phyloP scores from a whole-genome alignment of 2,113 vertebrate species.

The Eolophus roseicapilla region DNA sequence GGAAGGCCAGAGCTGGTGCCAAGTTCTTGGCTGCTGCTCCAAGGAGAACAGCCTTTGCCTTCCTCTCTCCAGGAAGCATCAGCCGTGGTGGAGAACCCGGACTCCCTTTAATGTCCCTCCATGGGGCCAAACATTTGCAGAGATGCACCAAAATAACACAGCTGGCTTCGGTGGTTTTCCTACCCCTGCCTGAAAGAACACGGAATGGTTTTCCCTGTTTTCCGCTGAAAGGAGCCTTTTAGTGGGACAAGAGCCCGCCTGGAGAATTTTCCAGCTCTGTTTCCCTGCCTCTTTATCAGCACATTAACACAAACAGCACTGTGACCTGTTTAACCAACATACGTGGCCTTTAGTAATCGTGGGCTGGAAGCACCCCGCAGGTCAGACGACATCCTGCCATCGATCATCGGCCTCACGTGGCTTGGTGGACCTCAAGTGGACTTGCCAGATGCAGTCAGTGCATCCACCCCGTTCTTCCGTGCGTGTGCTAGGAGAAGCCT shows the following conservation, averaged over 20 bases:
- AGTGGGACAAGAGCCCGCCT: neutral
- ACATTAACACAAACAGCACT: neutral
- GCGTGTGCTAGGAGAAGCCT: neutral
- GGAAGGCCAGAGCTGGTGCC: neutral
- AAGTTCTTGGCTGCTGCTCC: rapidly evolving
- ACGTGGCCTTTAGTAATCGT: neutral
- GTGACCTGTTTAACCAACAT: neutral
- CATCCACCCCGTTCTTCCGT: neutral
- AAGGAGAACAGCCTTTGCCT: neutral
- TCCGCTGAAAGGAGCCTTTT: neutral
- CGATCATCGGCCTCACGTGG: neutral
- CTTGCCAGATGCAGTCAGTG: neutral
- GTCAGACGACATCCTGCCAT: slow-evolving; percentile 12
- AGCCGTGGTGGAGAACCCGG: neutral
- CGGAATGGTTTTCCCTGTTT: neutral
- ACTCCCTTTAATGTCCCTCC: neutral
- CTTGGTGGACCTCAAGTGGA: neutral
- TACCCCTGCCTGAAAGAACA: neutral
- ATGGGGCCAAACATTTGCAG: neutral
- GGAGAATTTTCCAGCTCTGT: neutral
- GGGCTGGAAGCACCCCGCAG: neutral
- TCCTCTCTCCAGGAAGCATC: neutral
- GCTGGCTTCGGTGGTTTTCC: neutral
- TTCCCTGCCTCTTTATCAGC: slow-evolving; percentile 11
- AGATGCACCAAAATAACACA: neutral